Evolutionary conservation across 2,888 invertebrate genomes (phyloP).

Genomic region (Drosophila colorata): DNA sequence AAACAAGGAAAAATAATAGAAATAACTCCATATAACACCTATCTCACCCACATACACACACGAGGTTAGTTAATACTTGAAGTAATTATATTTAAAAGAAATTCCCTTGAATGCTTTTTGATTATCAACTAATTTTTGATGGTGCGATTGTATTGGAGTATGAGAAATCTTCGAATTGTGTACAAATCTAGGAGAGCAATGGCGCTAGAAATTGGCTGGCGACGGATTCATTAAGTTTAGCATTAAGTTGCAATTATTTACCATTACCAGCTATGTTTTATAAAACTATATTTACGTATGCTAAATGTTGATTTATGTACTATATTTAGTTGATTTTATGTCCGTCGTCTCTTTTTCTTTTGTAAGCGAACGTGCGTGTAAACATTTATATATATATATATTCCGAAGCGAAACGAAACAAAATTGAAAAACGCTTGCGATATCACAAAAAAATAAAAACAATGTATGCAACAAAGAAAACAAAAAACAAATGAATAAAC

Average conservation of each 20-base stretch:
- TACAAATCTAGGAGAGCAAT: conserved; percentile 40
- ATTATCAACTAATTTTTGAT: conserved; percentile 21
- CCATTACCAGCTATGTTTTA: conserved; percentile 62
- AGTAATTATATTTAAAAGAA: conserved; percentile 49
- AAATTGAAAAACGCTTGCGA: conserved; percentile 47
- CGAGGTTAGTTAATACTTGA: conserved; percentile 49
- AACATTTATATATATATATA: conserved; percentile 32
- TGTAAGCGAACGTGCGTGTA: conserved; percentile 40
- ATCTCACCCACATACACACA: neutral
- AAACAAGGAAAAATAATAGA: conserved; percentile 10
- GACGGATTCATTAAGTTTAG: conserved; percentile 47
- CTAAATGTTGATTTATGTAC: conserved; percentile 68
- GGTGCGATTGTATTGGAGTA: conserved; percentile 42
- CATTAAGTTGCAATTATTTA: conserved; percentile 63
- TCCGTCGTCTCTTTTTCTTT: conserved; percentile 18
- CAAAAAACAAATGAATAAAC: conserved; percentile 48
- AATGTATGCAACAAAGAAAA: conserved; percentile 44
- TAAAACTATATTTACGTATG: conserved; percentile 48
- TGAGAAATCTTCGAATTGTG: conserved; percentile 37
- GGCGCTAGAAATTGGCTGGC: conserved; percentile 17
- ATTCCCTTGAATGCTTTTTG: conserved; percentile 16
- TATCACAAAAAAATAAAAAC: conserved; percentile 38
- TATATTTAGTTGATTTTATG: conserved; percentile 64
- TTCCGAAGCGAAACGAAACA: conserved; percentile 28
- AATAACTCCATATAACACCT: neutral